Percentiles rank a stretch among this genome's conserved stretches.
Conservation (phyloP, 2,888 invertebrate genomes). For the Petrolisthes cinctipes region DNA sequence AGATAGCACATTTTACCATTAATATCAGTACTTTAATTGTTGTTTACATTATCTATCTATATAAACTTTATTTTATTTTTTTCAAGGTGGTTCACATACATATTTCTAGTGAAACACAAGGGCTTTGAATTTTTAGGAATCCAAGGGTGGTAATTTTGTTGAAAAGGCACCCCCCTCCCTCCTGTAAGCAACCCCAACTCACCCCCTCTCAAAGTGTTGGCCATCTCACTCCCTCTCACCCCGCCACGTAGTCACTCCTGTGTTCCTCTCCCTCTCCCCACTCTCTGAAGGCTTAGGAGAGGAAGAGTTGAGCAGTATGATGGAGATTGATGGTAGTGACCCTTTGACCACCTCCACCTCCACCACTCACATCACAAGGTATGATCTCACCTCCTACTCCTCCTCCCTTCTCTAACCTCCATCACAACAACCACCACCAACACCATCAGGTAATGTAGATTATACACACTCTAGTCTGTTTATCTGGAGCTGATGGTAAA, state of each 20-base stretch:
- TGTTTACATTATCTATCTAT: not conserved
- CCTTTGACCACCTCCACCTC: constrained; percentile 47
- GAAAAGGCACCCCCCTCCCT: not conserved
- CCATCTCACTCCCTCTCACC: constrained; percentile 6
- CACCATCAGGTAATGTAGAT: constrained; percentile 48
- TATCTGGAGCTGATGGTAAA: too few relatives aligned
- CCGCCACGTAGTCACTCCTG: not conserved
- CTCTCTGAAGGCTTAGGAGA: constrained; percentile 55
- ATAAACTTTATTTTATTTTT: not conserved
- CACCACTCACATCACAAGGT: constrained; percentile 52
- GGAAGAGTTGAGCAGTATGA: constrained; percentile 57
- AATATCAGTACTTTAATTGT: not conserved
- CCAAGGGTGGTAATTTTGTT: not conserved
- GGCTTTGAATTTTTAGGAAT: not conserved
- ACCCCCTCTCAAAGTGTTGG: not conserved
- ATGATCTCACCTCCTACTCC: constrained; percentile 42
- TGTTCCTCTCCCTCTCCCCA: constrained; percentile 18
- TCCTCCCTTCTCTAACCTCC: constrained; percentile 31
- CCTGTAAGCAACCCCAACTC: not conserved
- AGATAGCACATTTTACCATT: too few relatives aligned
- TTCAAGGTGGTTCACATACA: not conserved
- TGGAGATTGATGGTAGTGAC: constrained; percentile 57
- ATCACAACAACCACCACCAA: constrained; percentile 41
- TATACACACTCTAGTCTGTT: not conserved
- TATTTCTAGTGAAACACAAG: not conserved